These are phyloP conservation scores for Hycleus cichorii DNA, from an alignment of 1,140 invertebrate genomes.

Conservation along the genomic window DNA sequence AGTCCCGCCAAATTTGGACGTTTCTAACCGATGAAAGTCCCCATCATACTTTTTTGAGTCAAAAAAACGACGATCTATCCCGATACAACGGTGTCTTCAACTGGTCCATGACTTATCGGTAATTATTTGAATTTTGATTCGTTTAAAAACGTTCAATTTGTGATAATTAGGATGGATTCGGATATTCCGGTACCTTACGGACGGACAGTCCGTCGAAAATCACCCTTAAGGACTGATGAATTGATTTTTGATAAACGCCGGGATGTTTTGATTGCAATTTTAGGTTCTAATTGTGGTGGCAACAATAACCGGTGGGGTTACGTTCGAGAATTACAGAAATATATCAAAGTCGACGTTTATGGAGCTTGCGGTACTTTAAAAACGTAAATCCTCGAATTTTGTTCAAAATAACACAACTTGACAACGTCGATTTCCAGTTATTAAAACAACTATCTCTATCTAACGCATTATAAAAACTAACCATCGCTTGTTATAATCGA, in stretches of 20 bases:
- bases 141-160: background rate
- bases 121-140: constrained; percentile 2
- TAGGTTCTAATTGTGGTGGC: constrained; percentile 57
- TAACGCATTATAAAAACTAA: too few species aligned
- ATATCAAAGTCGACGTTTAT: constrained; percentile 51
- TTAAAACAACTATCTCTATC: too few species aligned
- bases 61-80: constrained; percentile 32
- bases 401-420: too few species aligned
- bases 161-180: constrained; percentile 48
- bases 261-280: constrained; percentile 48
- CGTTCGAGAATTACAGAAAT: constrained; percentile 48
- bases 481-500: too few species aligned
- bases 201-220: constrained; percentile 42
- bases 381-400: constrained; percentile 8
- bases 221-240: constrained; percentile 3
- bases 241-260: constrained; percentile 23
- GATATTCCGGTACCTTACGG: constrained; percentile 65
- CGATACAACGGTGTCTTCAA: constrained; percentile 57
- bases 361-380: constrained; percentile 46
- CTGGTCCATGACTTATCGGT: constrained; percentile 70
- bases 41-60: constrained; percentile 45
- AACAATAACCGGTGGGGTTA: constrained; percentile 52
- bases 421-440: too few species aligned
- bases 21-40: constrained; percentile 57
- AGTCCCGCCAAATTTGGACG: constrained; percentile 50